These are phyloP conservation scores for Pedionomus torquatus DNA, from an alignment of 2,113 vertebrate species.

Conservation along the genomic window DNA sequence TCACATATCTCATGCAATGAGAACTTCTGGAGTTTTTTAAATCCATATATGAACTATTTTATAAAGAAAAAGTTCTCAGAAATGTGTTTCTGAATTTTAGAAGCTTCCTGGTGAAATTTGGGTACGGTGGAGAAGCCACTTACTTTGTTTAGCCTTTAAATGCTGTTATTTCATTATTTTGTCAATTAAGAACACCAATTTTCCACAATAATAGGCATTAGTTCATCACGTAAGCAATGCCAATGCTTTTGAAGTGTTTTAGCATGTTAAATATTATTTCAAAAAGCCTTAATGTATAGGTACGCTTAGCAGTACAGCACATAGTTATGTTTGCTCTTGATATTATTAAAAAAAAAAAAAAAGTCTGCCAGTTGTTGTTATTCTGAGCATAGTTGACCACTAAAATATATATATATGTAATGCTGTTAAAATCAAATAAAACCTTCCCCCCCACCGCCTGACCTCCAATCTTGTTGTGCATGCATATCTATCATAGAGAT, in stretches of 20 bases:
- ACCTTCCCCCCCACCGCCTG: not conserved
- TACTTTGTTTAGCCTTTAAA: not conserved
- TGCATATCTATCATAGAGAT: not conserved
- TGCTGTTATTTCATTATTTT: not conserved
- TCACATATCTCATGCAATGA: fast-evolving
- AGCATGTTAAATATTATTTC: not conserved
- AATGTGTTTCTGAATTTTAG: not conserved
- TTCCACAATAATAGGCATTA: not conserved
- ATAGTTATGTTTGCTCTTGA: not conserved
- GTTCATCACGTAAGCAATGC: not conserved
- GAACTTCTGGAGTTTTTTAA: not conserved
- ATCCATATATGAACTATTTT: not conserved
- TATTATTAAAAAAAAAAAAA: not conserved
- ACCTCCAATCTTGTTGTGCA: fast-evolving
- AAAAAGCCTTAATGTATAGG: not conserved
- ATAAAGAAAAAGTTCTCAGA: not conserved
- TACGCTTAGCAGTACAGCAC: not conserved
- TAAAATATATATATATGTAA: too few relatives aligned
- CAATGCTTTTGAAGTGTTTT: not conserved
- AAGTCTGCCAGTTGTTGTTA: not conserved
- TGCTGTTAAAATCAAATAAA: not conserved
- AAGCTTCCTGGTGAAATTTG: not conserved
- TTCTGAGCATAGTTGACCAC: not conserved
- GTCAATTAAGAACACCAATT: not conserved
- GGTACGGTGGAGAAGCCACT: not conserved